Evolutionary conservation across 2,888 invertebrate genomes (phyloP).

Genomic region (Microplitis deprimator): DNA sequence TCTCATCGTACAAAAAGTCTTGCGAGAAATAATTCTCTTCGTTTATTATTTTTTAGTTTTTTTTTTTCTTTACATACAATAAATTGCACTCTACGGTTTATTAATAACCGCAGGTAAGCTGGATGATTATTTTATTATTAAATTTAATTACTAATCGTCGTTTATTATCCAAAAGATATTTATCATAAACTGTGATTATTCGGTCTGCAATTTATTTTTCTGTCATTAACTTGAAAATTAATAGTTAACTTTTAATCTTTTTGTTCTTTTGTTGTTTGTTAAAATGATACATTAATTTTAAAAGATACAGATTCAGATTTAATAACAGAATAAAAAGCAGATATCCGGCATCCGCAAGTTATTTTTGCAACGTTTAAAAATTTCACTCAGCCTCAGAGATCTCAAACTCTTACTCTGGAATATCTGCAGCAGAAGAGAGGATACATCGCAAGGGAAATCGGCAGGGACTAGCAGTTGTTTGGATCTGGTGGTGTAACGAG

Average conservation of each 20-base stretch:
- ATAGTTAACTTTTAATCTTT: constrained; percentile 15
- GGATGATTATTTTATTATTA: background rate
- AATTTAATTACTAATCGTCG: background rate
- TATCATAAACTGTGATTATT: constrained; percentile 11
- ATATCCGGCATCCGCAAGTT: constrained; percentile 47
- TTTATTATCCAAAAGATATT: constrained; percentile 28
- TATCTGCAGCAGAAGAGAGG: constrained; percentile 66
- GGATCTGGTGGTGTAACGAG: constrained; percentile 88
- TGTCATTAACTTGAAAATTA: constrained; percentile 14
- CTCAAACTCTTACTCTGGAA: constrained; percentile 50
- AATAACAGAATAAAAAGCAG: constrained; percentile 45
- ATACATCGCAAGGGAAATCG: constrained; percentile 65
- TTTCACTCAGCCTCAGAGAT: constrained; percentile 6
- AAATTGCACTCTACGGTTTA: background rate
- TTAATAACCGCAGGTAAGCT: constrained; percentile 17
- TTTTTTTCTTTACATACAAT: constrained; percentile 22
- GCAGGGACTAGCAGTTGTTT: constrained; percentile 85
- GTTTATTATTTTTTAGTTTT: constrained; percentile 31
- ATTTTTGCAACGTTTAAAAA: constrained; percentile 21
- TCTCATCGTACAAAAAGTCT: constrained; percentile 47
- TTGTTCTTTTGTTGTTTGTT: constrained; percentile 27
- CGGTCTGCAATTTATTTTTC: constrained; percentile 25
- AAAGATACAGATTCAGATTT: constrained; percentile 21
- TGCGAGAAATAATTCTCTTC: constrained; percentile 31
- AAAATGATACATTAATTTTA: background rate